phyloP scores from a whole-genome alignment of 2,888 invertebrate genomes.

The Ariolimax columbianus region DNA sequence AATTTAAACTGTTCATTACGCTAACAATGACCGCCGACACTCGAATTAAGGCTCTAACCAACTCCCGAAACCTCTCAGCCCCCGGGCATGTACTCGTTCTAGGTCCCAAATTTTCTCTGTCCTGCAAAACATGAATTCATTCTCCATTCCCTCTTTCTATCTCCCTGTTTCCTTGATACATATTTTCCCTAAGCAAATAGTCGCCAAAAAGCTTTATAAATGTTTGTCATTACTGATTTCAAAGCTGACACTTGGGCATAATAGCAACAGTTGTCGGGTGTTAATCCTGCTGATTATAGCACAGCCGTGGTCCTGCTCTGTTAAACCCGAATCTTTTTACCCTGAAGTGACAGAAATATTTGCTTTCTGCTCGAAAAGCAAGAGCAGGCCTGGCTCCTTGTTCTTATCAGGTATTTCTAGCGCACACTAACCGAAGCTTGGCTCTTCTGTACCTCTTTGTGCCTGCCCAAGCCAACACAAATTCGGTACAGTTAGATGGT shows the following conservation, averaged over 20 bases:
- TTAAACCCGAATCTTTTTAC: not conserved
- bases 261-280: constrained; percentile 33
- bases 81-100: not conserved
- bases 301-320: not conserved
- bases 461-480: no score
- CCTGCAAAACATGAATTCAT: constrained; percentile 6
- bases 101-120: not conserved
- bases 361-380: not conserved
- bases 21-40: not conserved
- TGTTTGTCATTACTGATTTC: constrained; percentile 34
- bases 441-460: no score
- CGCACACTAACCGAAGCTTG: no score
- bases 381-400: not conserved
- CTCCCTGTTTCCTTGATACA: not conserved
- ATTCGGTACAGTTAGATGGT: no score
- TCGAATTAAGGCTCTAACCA: not conserved
- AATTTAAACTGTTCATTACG: constrained; percentile 5
- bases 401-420: not conserved
- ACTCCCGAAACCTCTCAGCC: not conserved
- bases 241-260: constrained; percentile 16
- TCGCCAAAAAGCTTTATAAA: constrained; percentile 30
- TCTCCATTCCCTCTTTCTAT: not conserved
- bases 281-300: constrained; percentile 17
- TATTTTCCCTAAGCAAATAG: constrained; percentile 22
- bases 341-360: constrained; percentile 3